Percentiles rank a stretch among this genome's conserved stretches.
Conservation (phyloP, 1,140 invertebrate species). For the Mamestra configurata region DNA sequence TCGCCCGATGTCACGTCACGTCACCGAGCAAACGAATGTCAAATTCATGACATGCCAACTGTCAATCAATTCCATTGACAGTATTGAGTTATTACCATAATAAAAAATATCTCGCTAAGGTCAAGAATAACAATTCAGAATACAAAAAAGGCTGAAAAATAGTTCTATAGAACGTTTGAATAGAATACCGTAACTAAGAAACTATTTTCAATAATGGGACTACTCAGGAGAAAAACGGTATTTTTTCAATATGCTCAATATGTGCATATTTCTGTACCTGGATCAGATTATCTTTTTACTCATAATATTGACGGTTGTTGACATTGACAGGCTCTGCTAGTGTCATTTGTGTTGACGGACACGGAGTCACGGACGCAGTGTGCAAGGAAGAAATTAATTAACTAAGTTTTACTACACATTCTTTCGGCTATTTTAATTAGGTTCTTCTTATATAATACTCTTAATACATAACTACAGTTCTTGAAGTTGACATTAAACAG, state of each 20-base stretch:
- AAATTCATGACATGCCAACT: conserved; percentile 34
- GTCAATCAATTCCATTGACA: not conserved
- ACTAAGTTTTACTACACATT: not conserved
- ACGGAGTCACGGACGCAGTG: not conserved
- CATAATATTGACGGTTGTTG: not conserved
- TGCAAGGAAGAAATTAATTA: not conserved
- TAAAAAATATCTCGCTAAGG: not conserved
- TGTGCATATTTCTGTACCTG: not conserved
- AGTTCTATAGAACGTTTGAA: not conserved
- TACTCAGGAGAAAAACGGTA: not conserved
- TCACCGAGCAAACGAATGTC: conserved; percentile 59
- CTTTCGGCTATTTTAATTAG: not conserved
- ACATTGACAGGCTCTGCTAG: not conserved
- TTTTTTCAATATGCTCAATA: not conserved
- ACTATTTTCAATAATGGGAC: too few species aligned
- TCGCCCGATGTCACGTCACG: conserved; percentile 66
- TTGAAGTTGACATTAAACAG: not conserved
- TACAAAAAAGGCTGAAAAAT: too few species aligned
- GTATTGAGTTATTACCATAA: not conserved
- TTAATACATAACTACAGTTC: not conserved
- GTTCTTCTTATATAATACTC: not conserved
- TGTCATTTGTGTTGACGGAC: not conserved
- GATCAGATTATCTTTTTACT: not conserved
- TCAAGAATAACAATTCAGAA: too few species aligned
- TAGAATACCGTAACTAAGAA: too few species aligned